Evolutionary conservation across 1,140 invertebrate genomes (phyloP).

Genomic region (Drosophila nikananu): DNA sequence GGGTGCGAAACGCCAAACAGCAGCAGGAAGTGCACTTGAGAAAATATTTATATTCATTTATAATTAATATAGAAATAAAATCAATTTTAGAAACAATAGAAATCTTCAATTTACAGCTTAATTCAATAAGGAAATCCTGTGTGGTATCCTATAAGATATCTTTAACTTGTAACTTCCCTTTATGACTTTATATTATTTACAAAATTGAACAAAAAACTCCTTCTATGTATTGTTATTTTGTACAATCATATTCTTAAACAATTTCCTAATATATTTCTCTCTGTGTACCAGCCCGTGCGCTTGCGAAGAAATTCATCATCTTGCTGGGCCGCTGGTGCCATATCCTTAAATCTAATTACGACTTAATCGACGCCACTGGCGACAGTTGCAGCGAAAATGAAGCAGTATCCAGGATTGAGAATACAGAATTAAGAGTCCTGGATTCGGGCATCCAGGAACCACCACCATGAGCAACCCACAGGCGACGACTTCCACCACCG

Average conservation of each 20-base stretch:
- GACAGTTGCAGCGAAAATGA: constrained; percentile 78
- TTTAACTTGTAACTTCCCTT: neutral
- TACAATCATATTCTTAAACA: too few species aligned
- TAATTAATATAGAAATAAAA: neutral
- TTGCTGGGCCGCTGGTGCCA: constrained; percentile 82
- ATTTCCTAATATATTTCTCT: neutral
- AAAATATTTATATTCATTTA: neutral
- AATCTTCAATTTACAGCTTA: neutral
- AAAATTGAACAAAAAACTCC: neutral
- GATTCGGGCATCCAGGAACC: constrained; percentile 11
- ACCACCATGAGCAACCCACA: constrained; percentile 35
- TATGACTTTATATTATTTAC: neutral
- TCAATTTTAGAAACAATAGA: neutral
- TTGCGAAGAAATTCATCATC: constrained; percentile 79
- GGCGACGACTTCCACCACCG: constrained; percentile 47
- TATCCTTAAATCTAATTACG: constrained; percentile 85
- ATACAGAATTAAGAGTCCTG: neutral
- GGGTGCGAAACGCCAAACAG: constrained; percentile 55
- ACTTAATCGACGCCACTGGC: constrained; percentile 85
- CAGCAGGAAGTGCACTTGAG: constrained; percentile 15
- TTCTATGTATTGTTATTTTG: neutral
- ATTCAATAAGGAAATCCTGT: too few species aligned
- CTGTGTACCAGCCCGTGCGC: constrained; percentile 13
- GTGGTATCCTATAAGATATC: neutral
- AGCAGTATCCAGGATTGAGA: constrained; percentile 10